Evolutionary conservation across 2,888 invertebrate species (phyloP).

Genomic region (Lissocephala sabroskyi): DNA sequence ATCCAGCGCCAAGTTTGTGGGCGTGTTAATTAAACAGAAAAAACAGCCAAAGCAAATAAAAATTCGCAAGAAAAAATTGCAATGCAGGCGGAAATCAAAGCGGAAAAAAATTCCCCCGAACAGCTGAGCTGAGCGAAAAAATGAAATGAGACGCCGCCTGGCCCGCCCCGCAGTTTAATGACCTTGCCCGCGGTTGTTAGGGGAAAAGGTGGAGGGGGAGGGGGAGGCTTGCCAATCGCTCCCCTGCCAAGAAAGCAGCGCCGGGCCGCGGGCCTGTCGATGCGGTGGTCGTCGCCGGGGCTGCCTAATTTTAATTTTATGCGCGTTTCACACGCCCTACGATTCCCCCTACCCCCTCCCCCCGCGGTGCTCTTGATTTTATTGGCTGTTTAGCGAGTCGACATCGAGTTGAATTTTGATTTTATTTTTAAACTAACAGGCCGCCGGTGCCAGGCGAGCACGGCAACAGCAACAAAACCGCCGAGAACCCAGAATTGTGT

Average conservation of each 20-base stretch:
- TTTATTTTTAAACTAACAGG: slow-evolving; percentile 54
- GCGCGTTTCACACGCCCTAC: slow-evolving; percentile 41
- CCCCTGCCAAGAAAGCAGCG: slow-evolving; percentile 51
- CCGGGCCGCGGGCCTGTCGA: slow-evolving; percentile 31
- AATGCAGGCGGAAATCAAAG: slow-evolving; percentile 57
- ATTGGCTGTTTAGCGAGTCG: slow-evolving; percentile 41
- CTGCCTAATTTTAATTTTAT: slow-evolving; percentile 64
- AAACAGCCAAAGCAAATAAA: not conserved
- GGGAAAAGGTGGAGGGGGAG: no score
- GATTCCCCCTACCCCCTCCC: not conserved
- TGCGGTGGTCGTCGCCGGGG: slow-evolving; percentile 39
- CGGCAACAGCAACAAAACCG: no score
- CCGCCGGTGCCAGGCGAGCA: no score
- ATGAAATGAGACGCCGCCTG: slow-evolving; percentile 20
- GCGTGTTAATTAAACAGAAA: slow-evolving; percentile 13
- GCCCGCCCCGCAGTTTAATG: slow-evolving; percentile 65
- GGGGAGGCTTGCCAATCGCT: slow-evolving; percentile 15
- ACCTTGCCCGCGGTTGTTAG: slow-evolving; percentile 60
- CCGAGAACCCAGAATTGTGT: slow-evolving; percentile 54
- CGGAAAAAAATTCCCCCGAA: slow-evolving; percentile 23
- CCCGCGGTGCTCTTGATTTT: slow-evolving; percentile 14
- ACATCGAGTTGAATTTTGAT: slow-evolving; percentile 27
- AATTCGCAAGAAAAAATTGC: slow-evolving; percentile 34
- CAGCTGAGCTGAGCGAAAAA: slow-evolving; percentile 39
- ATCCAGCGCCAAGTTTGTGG: not conserved